A percentile compares a stretch with the other conserved stretches of the same genome.
phyloP scores from a whole-genome alignment of 1,140 invertebrate species.

The Drosophila bipectinata region DNA sequence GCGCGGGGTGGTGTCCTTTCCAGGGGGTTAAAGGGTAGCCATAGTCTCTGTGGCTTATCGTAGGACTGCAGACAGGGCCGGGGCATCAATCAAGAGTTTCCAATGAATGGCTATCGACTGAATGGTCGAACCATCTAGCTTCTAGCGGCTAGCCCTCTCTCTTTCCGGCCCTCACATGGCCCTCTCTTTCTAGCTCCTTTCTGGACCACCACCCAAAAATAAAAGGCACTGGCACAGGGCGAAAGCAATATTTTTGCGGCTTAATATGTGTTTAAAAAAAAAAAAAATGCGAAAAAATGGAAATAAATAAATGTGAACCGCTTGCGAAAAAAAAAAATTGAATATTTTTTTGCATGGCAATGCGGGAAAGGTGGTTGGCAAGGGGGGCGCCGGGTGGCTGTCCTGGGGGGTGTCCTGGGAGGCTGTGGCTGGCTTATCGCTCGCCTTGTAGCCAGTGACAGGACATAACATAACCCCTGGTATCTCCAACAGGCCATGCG shows the following conservation, averaged over 20 bases:
- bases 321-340: slow-evolving; percentile 62
- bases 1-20: neutral
- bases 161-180: neutral
- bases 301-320: slow-evolving; percentile 50
- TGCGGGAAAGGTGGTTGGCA: neutral
- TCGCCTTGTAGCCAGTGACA: slow-evolving; percentile 74
- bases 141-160: slow-evolving; percentile 27
- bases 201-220: slow-evolving; percentile 30
- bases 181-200: slow-evolving; percentile 12
- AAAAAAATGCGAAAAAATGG: neutral
- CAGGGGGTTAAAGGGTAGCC: slow-evolving; percentile 10
- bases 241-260: slow-evolving; percentile 75
- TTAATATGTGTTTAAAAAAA: slow-evolving; percentile 70
- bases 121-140: slow-evolving; percentile 75
- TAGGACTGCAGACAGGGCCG: slow-evolving; percentile 66
- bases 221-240: slow-evolving; percentile 22
- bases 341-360: slow-evolving; percentile 29
- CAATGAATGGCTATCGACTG: slow-evolving; percentile 82
- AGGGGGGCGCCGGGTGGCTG: neutral
- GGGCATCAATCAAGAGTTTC: slow-evolving; percentile 81
- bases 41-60: slow-evolving; percentile 69
- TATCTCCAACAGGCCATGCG: slow-evolving; percentile 72
- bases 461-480: slow-evolving; percentile 78
- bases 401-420: neutral
- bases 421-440: slow-evolving; percentile 45